Evolutionary conservation across 2,888 invertebrate species (phyloP).

Genomic region (Poecilus cupreus): DNA sequence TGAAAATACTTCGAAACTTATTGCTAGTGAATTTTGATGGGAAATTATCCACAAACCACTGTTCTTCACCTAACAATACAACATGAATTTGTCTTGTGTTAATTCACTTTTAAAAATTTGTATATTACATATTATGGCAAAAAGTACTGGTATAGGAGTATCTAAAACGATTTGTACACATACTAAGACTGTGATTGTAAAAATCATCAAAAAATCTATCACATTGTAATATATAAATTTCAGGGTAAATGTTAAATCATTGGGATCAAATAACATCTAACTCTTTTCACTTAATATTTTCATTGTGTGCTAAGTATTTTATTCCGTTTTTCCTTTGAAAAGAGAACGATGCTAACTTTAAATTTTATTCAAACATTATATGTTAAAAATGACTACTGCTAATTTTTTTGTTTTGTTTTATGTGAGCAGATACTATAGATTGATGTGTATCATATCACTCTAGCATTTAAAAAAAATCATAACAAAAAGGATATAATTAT

Average conservation of each 20-base stretch:
- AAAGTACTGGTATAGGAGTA: conserved; percentile 73
- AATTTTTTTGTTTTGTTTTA: conserved; percentile 62
- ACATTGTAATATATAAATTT: conserved; percentile 72
- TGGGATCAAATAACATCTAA: conserved; percentile 55
- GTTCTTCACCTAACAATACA: conserved; percentile 60
- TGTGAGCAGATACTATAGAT: conserved; percentile 63
- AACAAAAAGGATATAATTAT: conserved; percentile 61
- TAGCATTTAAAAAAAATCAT: conserved; percentile 59
- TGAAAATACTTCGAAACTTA: conserved; percentile 71
- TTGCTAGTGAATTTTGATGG: conserved; percentile 74
- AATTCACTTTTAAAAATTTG: conserved; percentile 57
- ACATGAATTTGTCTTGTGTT: conserved; percentile 61
- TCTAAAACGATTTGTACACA: conserved; percentile 74
- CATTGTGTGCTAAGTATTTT: conserved; percentile 60
- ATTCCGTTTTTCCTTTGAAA: conserved; percentile 57
- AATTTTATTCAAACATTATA: conserved; percentile 59
- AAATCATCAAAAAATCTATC: conserved; percentile 82
- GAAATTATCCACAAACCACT: conserved; percentile 61
- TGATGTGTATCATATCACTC: conserved; percentile 61
- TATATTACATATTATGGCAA: conserved; percentile 71
- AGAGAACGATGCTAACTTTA: conserved; percentile 50
- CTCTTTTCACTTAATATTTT: conserved; percentile 67
- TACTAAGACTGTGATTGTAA: conserved; percentile 78
- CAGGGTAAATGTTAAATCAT: conserved; percentile 62
- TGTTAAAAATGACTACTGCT: conserved; percentile 66